phyloP scores from a whole-genome alignment of 2,113 vertebrate species.

The Gobio gobio region DNA sequence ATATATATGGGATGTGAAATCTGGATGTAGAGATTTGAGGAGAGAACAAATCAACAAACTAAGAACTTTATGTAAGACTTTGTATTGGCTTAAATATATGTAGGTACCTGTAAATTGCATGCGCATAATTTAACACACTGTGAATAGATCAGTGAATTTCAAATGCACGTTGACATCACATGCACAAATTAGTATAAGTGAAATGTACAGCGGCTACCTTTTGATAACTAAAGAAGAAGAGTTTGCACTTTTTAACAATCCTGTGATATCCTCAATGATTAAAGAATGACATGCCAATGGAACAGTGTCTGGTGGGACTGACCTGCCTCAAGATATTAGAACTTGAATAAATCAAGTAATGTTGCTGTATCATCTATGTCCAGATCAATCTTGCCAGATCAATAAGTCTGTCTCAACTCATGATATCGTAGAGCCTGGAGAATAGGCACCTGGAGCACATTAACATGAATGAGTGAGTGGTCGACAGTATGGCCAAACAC shows the following conservation, averaged over 20 bases:
- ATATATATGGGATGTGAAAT: background rate
- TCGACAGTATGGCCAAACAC: conserved; percentile 45
- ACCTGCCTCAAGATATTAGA: conserved; percentile 70
- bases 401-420: conserved; percentile 74
- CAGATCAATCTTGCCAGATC: conserved; percentile 75
- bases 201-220: conserved; percentile 39
- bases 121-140: conserved; percentile 26
- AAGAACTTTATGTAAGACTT: background rate
- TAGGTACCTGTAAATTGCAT: background rate
- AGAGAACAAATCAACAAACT: background rate
- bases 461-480: conserved; percentile 72
- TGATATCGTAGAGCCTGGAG: conserved; percentile 68
- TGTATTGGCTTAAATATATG: background rate
- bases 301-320: conserved; percentile 51
- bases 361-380: conserved; percentile 75
- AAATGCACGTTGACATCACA: conserved; percentile 10
- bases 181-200: conserved; percentile 44
- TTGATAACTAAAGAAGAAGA: conserved; percentile 42
- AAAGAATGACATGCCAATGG: conserved; percentile 57
- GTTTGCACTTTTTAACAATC: conserved; percentile 51
- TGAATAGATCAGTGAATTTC: background rate
- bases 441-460: conserved; percentile 61
- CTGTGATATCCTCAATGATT: conserved; percentile 65
- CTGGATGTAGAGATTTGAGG: background rate
- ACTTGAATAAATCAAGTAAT: conserved; percentile 76